Percentiles rank a stretch among this genome's conserved stretches.
Conservation (phyloP, 2,888 invertebrate species). For the Drosophila vallismaia region DNA sequence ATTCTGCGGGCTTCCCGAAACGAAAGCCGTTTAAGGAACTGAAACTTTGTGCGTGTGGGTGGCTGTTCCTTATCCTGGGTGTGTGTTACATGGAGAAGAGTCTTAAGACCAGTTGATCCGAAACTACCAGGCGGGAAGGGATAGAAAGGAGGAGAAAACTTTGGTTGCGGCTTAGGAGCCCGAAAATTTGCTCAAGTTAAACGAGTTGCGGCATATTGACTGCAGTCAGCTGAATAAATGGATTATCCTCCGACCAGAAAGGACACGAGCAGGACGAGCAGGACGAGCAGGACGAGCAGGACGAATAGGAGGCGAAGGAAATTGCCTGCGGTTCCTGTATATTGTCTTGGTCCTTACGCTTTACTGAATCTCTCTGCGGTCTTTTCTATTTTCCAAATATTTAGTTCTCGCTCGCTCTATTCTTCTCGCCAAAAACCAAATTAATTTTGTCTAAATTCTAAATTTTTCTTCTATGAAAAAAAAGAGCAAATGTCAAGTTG, state of each 20-base stretch:
- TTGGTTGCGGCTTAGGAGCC: slow-evolving; percentile 58
- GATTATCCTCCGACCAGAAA: slow-evolving; percentile 44
- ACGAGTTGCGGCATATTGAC: slow-evolving; percentile 62
- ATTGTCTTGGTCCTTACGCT: slow-evolving; percentile 4
- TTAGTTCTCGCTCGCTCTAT: no score
- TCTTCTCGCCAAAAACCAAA: slow-evolving; percentile 15
- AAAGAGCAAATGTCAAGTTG: no score
- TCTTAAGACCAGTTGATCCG: slow-evolving; percentile 28
- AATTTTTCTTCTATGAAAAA: background rate
- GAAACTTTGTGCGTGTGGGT: slow-evolving; percentile 13
- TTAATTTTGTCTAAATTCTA: slow-evolving; percentile 15
- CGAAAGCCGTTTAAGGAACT: slow-evolving; percentile 19
- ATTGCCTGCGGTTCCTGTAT: slow-evolving; percentile 17
- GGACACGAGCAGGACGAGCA: background rate
- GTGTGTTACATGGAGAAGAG: slow-evolving; percentile 2
- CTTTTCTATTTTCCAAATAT: background rate
- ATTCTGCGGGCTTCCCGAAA: background rate
- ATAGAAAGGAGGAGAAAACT: slow-evolving; percentile 34
- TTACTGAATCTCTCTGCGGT: background rate
- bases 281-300: no score
- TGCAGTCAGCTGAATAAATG: slow-evolving; percentile 59
- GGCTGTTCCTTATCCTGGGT: background rate
- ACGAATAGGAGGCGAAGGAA: background rate
- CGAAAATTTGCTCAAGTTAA: slow-evolving; percentile 62
- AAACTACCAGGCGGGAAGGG: background rate